Conservation (phyloP, 2,888 invertebrate species). For the Stomorhina lunata region DNA sequence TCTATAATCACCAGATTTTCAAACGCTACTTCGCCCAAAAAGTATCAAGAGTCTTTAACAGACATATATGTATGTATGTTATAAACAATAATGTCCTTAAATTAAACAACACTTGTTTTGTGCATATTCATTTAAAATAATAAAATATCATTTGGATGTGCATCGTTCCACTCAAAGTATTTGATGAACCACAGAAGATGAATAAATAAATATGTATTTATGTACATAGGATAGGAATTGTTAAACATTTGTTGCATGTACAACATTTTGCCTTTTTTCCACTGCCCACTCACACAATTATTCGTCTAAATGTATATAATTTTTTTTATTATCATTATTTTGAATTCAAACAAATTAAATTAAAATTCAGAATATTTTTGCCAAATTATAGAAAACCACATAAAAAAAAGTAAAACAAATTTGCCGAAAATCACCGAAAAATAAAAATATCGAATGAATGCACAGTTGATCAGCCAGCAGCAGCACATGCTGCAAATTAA, state of each 20-base stretch:
- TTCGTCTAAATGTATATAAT: not conserved
- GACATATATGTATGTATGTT: not conserved
- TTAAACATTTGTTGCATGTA: not conserved
- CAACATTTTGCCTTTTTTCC: not conserved
- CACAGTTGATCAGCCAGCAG: too few species aligned
- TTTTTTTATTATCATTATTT: constrained; percentile 11
- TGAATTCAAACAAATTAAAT: constrained; percentile 48
- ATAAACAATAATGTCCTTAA: constrained; percentile 26
- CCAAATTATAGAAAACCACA: constrained; percentile 49
- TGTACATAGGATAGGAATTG: not conserved
- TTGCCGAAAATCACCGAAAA: constrained; percentile 45
- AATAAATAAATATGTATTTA: constrained; percentile 1
- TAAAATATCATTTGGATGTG: constrained; percentile 36
- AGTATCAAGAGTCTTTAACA: not conserved
- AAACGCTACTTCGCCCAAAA: not conserved
- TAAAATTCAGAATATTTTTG: constrained; percentile 59
- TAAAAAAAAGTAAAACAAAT: constrained; percentile 44
- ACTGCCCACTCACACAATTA: constrained; percentile 16
- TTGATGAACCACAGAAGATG: constrained; percentile 36
- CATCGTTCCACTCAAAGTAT: constrained; percentile 49
- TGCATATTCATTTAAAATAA: not conserved
- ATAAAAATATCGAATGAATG: constrained; percentile 39
- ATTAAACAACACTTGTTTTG: constrained; percentile 29
- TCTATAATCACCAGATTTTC: too few species aligned
- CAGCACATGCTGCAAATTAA: constrained; percentile 44